Percentiles rank a stretch among this genome's conserved stretches.
Evolutionary conservation across 2,797 vertebrate genomes (phyloP).

Genomic region (Cuniculus paca): DNA sequence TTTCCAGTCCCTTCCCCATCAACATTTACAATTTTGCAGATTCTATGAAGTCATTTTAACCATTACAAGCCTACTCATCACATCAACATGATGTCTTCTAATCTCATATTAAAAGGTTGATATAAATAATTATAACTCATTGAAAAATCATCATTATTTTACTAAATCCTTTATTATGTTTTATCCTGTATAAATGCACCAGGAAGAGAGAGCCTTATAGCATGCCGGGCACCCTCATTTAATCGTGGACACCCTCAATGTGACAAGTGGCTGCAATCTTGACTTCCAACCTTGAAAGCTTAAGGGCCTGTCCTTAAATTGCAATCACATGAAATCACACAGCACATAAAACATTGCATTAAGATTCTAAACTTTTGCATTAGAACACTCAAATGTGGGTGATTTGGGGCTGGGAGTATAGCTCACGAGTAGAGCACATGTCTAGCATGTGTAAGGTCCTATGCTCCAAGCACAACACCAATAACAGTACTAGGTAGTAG

Average conservation of each 20-base stretch:
- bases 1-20: not conserved
- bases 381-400: not conserved
- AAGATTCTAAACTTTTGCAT: not conserved
- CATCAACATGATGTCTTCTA: not conserved
- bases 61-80: no score
- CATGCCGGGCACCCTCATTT: not conserved
- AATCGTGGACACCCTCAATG: not conserved
- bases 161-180: no score
- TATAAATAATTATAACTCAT: not conserved
- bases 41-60: not conserved
- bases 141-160: not conserved
- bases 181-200: not conserved
- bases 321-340: not conserved
- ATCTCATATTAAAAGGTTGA: not conserved
- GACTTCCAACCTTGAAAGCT: not conserved
- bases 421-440: not conserved
- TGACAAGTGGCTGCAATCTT: not conserved
- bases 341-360: not conserved
- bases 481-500: not conserved
- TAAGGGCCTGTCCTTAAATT: not conserved
- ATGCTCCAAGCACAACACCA: not conserved
- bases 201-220: not conserved
- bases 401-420: not conserved
- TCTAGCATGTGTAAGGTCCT: not conserved
- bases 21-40: not conserved